Percentiles rank a stretch among this genome's conserved stretches.
Conservation (phyloP, 2,888 invertebrate species). For the Tyria jacobaeae region DNA sequence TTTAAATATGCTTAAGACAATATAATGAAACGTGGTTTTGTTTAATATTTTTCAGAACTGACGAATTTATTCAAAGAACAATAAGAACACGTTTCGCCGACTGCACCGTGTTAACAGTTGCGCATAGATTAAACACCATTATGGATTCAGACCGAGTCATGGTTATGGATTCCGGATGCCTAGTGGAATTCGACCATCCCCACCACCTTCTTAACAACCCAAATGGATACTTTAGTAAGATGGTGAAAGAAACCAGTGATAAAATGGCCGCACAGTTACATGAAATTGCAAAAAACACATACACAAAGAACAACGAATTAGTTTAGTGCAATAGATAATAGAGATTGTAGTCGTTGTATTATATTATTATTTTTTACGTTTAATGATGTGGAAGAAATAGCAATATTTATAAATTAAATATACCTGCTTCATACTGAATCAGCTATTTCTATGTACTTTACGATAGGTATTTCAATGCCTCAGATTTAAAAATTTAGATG, state of each 20-base stretch:
- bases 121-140: conserved; percentile 96
- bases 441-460: not conserved
- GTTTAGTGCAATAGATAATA: conserved; percentile 55
- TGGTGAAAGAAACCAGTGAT: conserved; percentile 90
- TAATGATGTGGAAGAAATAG: not conserved
- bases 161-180: conserved; percentile 93
- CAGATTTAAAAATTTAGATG: not conserved
- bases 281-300: conserved; percentile 80
- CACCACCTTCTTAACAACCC: conserved; percentile 87
- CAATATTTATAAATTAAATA: not conserved
- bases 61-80: conserved; percentile 93
- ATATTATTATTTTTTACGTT: not conserved
- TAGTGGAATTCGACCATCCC: conserved; percentile 91
- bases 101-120: conserved; percentile 96
- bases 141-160: conserved; percentile 96
- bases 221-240: conserved; percentile 88
- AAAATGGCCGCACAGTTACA: conserved; percentile 80
- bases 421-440: not conserved
- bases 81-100: conserved; percentile 92
- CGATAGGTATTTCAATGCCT: not conserved
- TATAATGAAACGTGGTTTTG: not conserved
- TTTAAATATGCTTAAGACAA: no score
- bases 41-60: conserved; percentile 87
- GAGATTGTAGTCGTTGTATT: not conserved
- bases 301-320: conserved; percentile 71